A percentile compares a stretch with the other conserved stretches of the same genome.
These are phyloP conservation scores for Dyspetes luteomarginatus DNA, from an alignment of 2,888 invertebrate species.

Conservation along the genomic window DNA sequence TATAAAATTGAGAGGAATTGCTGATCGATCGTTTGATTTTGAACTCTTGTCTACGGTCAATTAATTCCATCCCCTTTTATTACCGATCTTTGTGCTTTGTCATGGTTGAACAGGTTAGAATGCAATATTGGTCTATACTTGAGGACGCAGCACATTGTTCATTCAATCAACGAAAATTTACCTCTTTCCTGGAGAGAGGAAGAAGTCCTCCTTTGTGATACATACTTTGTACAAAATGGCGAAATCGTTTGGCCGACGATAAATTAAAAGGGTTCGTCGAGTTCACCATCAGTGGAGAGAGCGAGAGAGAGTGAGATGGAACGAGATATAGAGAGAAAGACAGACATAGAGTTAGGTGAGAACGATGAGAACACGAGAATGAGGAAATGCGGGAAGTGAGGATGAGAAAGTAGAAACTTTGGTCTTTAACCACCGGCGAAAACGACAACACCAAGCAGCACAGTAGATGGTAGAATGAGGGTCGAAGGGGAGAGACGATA, in stretches of 20 bases:
- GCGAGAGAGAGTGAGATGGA: background rate
- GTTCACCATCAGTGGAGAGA: no score
- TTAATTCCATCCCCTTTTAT: background rate
- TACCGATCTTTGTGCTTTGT: background rate
- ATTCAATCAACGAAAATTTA: conserved; percentile 22
- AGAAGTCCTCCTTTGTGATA: background rate
- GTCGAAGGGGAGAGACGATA: conserved; percentile 6
- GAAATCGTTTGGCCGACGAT: conserved; percentile 46
- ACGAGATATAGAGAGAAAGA: background rate
- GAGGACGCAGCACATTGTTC: background rate
- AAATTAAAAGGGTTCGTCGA: conserved; percentile 54
- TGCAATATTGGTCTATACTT: background rate
- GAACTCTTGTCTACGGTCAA: conserved; percentile 2
- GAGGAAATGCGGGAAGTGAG: conserved; percentile 33
- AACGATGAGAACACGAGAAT: background rate
- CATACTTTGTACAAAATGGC: conserved; percentile 28
- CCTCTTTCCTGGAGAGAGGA: background rate
- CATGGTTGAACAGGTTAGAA: background rate
- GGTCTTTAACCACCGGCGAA: conserved; percentile 54
- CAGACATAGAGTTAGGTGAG: background rate
- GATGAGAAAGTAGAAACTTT: conserved; percentile 54
- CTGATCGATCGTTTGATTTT: conserved; percentile 8
- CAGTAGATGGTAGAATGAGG: background rate
- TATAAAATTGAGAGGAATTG: background rate
- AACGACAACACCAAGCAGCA: conserved; percentile 49